These are phyloP conservation scores for Drosophila ficusphila DNA, from an alignment of 1,140 invertebrate genomes.

Conservation along the genomic window DNA sequence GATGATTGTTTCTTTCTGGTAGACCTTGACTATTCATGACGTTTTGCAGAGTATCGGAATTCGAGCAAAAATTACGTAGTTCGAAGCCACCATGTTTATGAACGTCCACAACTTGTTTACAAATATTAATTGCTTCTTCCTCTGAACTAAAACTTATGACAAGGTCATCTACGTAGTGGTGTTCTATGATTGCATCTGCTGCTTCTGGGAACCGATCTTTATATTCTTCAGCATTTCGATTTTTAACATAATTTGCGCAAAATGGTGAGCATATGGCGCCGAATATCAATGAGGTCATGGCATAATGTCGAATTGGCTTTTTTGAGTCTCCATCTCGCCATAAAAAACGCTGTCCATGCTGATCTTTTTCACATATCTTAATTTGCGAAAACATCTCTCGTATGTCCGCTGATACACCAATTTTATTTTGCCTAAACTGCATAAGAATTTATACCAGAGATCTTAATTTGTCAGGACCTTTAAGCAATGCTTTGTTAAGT, in stretches of 20 bases:
- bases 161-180: constrained; percentile 1
- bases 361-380: neutral
- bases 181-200: neutral
- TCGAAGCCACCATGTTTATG: neutral
- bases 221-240: too few species aligned
- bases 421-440: neutral
- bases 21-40: too few species aligned
- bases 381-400: neutral
- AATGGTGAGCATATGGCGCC: constrained; percentile 3
- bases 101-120: neutral
- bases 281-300: constrained; percentile 5
- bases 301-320: constrained; percentile 1
- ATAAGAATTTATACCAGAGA: neutral
- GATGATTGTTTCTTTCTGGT: too few species aligned
- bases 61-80: neutral
- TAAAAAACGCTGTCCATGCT: constrained; percentile 2
- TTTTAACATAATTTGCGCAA: too few species aligned
- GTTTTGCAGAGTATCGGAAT: neutral
- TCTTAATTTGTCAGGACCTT: neutral
- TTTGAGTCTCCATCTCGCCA: neutral
- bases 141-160: constrained; percentile 15
- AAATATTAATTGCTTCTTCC: neutral
- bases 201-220: neutral
- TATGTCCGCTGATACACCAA: neutral
- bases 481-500: neutral